phyloP scores from a whole-genome alignment of 2,888 invertebrate species.

The Poecilobothrus nobilitatus region DNA sequence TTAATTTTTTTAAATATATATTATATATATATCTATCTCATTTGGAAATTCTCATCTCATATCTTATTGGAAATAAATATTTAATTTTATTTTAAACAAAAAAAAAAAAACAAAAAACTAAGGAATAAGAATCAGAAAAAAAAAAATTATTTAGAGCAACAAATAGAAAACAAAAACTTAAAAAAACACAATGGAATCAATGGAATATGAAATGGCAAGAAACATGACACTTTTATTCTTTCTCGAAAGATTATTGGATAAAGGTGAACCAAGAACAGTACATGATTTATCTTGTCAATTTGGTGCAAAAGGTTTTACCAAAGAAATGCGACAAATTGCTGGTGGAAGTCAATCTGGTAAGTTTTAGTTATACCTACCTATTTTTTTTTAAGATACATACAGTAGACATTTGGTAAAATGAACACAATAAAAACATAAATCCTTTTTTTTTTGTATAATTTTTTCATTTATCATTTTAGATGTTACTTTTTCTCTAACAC shows the following conservation, averaged over 20 bases:
- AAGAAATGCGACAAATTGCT: constrained; percentile 94
- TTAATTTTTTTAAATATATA: too few species aligned
- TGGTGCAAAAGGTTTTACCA: constrained; percentile 97
- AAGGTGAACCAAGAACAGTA: constrained; percentile 85
- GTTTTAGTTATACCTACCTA: constrained; percentile 34
- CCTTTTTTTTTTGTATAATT: neutral
- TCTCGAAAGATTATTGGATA: constrained; percentile 95
- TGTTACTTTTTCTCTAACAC: too few species aligned
- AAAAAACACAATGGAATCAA: constrained; percentile 64
- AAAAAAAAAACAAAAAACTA: too few species aligned
- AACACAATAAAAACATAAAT: constrained; percentile 41
- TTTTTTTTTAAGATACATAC: too few species aligned
- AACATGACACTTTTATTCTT: constrained; percentile 97
- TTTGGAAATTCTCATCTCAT: too few species aligned
- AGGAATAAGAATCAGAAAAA: too few species aligned
- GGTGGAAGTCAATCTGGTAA: constrained; percentile 90
- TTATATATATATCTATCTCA: too few species aligned
- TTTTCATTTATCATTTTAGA: constrained; percentile 9
- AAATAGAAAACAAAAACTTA: too few species aligned
- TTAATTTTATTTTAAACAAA: too few species aligned
- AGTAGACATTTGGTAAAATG: too few species aligned
- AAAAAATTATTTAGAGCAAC: too few species aligned
- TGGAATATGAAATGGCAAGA: constrained; percentile 87
- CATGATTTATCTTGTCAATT: constrained; percentile 99
- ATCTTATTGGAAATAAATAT: too few species aligned